These are phyloP conservation scores for Brachionus sp. DNA, from an alignment of 1,140 invertebrate species.

Conservation along the genomic window DNA sequence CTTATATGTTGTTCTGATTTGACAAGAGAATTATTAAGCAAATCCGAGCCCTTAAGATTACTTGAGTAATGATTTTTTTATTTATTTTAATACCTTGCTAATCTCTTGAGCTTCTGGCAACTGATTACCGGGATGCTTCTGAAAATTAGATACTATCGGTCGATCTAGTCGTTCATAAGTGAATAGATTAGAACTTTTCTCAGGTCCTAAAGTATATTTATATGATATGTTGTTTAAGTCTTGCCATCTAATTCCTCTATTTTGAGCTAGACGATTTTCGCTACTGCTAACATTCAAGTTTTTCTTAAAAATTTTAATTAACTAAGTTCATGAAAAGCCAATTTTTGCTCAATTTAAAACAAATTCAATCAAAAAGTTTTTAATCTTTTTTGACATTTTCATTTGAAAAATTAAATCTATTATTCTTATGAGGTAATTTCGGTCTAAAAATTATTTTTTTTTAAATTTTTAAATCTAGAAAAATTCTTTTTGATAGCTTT, in stretches of 20 bases:
- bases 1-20: slow-evolving; percentile 38
- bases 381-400: background rate
- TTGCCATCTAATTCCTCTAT: slow-evolving; percentile 57
- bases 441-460: too few relatives aligned
- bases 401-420: too few relatives aligned
- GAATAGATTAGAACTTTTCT: slow-evolving; percentile 53
- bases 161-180: slow-evolving; percentile 55
- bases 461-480: too few relatives aligned
- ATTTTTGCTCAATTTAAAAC: background rate
- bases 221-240: slow-evolving; percentile 55
- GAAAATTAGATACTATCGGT: slow-evolving; percentile 56
- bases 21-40: background rate
- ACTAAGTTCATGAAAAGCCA: background rate
- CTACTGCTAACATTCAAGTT: slow-evolving; percentile 53
- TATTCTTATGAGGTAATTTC: too few relatives aligned
- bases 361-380: background rate
- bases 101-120: slow-evolving; percentile 57
- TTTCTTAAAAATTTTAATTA: background rate
- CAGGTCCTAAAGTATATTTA: slow-evolving; percentile 55
- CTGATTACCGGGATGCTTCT: slow-evolving; percentile 58
- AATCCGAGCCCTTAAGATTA: background rate
- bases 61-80: background rate
- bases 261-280: slow-evolving; percentile 56
- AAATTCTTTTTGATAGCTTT: too few relatives aligned
- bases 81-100: slow-evolving; percentile 51